Conservation (phyloP, 2,797 vertebrate species). For the Gymnothorax reevesii region DNA sequence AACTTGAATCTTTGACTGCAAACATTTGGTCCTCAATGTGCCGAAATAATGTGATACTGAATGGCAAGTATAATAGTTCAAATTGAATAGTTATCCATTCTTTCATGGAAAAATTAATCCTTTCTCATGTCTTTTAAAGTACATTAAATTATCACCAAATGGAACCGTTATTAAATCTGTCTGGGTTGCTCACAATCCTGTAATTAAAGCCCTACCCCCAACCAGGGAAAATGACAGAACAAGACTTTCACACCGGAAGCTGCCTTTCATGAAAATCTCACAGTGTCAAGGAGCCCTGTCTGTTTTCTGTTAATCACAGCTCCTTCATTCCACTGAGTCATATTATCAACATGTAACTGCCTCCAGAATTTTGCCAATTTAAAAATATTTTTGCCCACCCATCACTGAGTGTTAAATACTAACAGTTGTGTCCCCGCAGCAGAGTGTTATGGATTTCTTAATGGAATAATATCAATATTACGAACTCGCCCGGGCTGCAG, state of each 20-base stretch:
- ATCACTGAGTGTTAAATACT: not conserved
- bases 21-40: not conserved
- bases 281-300: not conserved
- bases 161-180: not conserved
- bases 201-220: not conserved
- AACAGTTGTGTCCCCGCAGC: not conserved
- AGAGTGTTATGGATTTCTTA: no score
- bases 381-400: not conserved
- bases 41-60: not conserved
- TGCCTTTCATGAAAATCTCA: not conserved
- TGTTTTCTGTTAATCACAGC: not conserved
- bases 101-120: not conserved
- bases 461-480: no score
- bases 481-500: no score
- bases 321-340: not conserved
- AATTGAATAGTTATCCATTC: not conserved
- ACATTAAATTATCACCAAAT: conserved; percentile 3
- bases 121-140: not conserved
- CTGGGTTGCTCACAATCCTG: not conserved
- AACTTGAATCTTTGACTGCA: not conserved
- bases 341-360: not conserved
- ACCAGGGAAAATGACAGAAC: not conserved
- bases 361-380: not conserved
- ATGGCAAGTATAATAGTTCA: not conserved
- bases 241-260: not conserved